phyloP scores from a whole-genome alignment of 1,140 invertebrate species.

The Anastrepha obliqua region DNA sequence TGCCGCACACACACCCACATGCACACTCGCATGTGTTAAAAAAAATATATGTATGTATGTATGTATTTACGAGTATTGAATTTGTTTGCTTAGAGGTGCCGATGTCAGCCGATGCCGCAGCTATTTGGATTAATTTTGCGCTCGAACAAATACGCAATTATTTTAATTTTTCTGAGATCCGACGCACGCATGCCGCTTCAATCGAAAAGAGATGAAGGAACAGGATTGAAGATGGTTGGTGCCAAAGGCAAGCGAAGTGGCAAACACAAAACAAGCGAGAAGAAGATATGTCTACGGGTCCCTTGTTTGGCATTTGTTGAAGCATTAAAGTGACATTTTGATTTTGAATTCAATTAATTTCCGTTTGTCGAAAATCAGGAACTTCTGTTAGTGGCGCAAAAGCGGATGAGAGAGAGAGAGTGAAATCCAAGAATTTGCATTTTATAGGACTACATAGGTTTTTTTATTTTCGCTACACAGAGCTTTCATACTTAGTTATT shows the following conservation, averaged over 20 bases:
- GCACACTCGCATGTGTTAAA: too few species aligned
- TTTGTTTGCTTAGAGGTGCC: neutral
- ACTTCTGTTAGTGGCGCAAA: too few species aligned
- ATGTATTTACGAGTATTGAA: neutral
- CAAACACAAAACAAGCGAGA: neutral
- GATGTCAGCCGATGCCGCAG: constrained; percentile 29
- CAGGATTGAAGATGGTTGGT: too few species aligned
- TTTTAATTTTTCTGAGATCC: constrained; percentile 35
- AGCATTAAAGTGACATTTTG: constrained; percentile 30
- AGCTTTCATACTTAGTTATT: too few species aligned
- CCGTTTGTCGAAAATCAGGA: neutral
- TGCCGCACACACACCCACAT: too few species aligned
- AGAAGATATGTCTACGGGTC: neutral
- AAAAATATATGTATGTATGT: neutral
- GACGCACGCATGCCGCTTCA: neutral
- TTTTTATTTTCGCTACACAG: too few species aligned
- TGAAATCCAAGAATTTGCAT: too few species aligned
- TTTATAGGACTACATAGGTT: too few species aligned
- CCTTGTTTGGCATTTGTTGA: constrained; percentile 35
- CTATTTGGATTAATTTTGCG: constrained; percentile 54
- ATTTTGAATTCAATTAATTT: constrained; percentile 46
- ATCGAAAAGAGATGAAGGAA: neutral
- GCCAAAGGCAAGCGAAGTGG: neutral
- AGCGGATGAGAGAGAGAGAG: too few species aligned
- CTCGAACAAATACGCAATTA: constrained; percentile 48